These are phyloP conservation scores for Rhinoraja longicauda DNA, from an alignment of 2,797 vertebrate genomes.

Conservation along the genomic window DNA sequence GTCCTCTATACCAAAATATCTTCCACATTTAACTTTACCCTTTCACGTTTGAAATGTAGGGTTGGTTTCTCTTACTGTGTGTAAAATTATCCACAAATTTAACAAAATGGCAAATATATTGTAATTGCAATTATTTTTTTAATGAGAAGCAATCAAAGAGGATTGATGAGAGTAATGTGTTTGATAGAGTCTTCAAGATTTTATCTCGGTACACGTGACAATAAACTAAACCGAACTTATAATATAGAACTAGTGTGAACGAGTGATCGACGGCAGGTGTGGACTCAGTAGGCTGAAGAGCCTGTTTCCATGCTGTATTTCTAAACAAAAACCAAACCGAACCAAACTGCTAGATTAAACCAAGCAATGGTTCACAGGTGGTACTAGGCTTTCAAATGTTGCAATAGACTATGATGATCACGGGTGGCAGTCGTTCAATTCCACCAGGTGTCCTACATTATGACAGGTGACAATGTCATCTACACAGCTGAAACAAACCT, in stretches of 20 bases:
- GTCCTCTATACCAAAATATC: background rate
- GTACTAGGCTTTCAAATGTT: background rate
- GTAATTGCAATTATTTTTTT: background rate
- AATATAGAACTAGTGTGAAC: too few relatives aligned
- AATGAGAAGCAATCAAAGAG: too few relatives aligned
- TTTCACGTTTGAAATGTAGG: background rate
- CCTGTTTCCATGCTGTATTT: too few relatives aligned
- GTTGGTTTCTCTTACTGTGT: background rate
- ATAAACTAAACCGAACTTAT: too few relatives aligned
- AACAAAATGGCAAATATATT: background rate
- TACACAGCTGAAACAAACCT: background rate
- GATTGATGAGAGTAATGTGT: too few relatives aligned
- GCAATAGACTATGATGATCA: too few relatives aligned
- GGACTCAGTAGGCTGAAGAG: too few relatives aligned
- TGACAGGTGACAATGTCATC: background rate
- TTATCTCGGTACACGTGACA: too few relatives aligned
- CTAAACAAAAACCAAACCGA: too few relatives aligned
- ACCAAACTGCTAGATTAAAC: background rate
- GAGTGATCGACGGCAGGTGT: too few relatives aligned
- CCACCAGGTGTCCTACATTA: background rate
- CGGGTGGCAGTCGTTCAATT: background rate
- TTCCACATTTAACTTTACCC: background rate
- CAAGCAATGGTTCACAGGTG: background rate
- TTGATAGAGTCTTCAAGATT: too few relatives aligned
- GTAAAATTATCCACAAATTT: background rate